Base-by-base conservation (phyloP, 2,113 vertebrate genomes). In the Pungitius pungitius region DNA sequence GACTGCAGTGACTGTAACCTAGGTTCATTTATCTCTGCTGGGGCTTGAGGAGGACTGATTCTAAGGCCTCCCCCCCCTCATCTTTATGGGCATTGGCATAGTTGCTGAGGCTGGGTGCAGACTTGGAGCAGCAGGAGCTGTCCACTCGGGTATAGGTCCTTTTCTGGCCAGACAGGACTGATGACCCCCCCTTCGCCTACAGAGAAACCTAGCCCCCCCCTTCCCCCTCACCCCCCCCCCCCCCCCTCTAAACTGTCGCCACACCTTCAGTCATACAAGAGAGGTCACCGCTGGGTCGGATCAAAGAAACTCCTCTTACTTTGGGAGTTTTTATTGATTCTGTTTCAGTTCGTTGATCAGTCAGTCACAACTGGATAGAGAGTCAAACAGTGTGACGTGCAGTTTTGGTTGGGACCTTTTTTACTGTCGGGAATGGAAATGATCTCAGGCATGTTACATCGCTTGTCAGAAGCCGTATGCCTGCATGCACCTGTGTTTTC, bases 21-120 rank as follows among this genome's bases (percentile, higher is more conserved):
- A 82, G 93, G 93, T 96, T 96, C 94, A 96, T 98, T 97, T 96
- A 95, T 97, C 96, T 96, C 91, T 51, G 83, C 87, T 80, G 90
- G 91, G 89, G 88, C 88, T 82, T 85, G 83, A 90, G 90, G 93
- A 95, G 95, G 94, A 92, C 88, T 69, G 71, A 58, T 93, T 94
- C 92, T 83, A 86, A 87, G 88, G 85, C 85, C 87, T 74, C 86
- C 87, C 80, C 87, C 80, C 89, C 82, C 69, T 75, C 85, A 81
- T 90, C 92, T 96, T 95, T 93, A 88, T 91, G 86, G 91, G 85
- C 76, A 55, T 54, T 55, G 75, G 82, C 85, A 83, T 76, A 88
- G 90, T 75, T 79, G 87, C 83, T 58, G 83, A 86, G 86, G 71
- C 92, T 58, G 77, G 81, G 73, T 51, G 83, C 93, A 94, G 93